Evolutionary conservation across 2,113 vertebrate genomes (phyloP).

Genomic region (Platanista minor): DNA sequence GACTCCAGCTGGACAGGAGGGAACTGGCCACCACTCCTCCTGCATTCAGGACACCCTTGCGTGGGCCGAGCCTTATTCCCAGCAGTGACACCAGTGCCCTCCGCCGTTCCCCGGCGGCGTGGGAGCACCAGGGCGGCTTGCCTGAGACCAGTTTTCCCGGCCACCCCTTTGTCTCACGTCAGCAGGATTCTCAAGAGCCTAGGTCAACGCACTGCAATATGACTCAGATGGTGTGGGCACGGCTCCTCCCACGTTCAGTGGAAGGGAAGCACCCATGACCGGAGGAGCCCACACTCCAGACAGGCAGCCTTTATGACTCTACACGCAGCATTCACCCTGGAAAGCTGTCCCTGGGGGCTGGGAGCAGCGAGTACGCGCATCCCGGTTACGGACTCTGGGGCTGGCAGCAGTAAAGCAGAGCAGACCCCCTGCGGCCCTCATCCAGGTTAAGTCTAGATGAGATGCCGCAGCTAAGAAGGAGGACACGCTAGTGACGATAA

Average conservation of each 20-base stretch:
- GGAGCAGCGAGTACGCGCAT: fast-evolving
- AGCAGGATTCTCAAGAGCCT: neutral
- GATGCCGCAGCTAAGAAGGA: neutral
- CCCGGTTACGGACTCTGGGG: too few relatives aligned
- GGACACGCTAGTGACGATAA: neutral
- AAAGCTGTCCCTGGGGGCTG: neutral
- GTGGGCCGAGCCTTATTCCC: neutral
- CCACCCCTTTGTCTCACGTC: fast-evolving
- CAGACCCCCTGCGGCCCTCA: neutral
- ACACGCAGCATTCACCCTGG: neutral
- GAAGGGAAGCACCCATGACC: neutral
- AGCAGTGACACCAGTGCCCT: fast-evolving
- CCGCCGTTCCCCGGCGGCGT: fast-evolving
- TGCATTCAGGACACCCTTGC: fast-evolving
- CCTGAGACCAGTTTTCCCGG: neutral
- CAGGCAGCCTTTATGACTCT: neutral
- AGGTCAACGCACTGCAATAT: fast-evolving
- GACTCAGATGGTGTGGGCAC: fast-evolving
- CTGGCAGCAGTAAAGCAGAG: neutral
- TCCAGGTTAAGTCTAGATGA: neutral
- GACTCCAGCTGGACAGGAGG: neutral
- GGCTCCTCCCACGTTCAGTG: too few relatives aligned
- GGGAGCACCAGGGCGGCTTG: neutral
- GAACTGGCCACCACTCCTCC: neutral
- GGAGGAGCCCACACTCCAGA: neutral